phyloP scores from a whole-genome alignment of 1,140 invertebrate species.

The Calephelis nemesis region DNA sequence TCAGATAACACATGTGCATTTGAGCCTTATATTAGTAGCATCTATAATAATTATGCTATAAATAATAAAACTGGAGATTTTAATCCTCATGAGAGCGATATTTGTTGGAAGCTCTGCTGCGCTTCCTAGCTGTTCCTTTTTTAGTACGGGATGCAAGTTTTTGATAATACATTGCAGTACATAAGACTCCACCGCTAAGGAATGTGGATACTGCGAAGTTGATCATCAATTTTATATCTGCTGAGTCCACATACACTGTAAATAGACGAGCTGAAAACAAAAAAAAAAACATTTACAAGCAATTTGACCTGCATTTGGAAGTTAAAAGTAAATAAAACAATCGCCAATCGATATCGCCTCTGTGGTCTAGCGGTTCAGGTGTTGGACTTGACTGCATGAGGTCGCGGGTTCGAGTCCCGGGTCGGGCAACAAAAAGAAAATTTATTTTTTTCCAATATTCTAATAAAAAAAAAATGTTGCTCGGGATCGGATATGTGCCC shows the following conservation, averaged over 20 bases:
- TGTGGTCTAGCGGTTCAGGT: too few species aligned
- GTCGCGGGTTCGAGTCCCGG: too few species aligned
- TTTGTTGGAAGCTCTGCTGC: constrained; percentile 18
- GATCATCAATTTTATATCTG: constrained; percentile 81
- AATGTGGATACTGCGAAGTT: constrained; percentile 83
- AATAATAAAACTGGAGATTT: not conserved
- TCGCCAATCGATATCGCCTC: too few species aligned
- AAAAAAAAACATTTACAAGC: not conserved
- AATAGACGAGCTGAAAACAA: constrained; percentile 82
- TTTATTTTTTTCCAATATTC: too few species aligned
- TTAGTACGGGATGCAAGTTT: constrained; percentile 20
- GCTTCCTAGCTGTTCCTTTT: constrained; percentile 11
- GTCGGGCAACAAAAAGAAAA: too few species aligned
- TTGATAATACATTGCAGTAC: constrained; percentile 80
- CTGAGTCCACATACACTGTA: constrained; percentile 83
- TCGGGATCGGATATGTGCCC: too few species aligned
- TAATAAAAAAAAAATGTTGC: too few species aligned
- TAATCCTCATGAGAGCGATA: constrained; percentile 5
- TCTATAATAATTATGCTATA: not conserved
- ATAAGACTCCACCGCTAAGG: constrained; percentile 80
- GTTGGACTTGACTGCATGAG: too few species aligned
- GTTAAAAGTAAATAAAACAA: too few species aligned
- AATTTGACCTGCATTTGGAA: too few species aligned
- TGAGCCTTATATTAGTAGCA: not conserved
- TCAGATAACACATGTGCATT: not conserved